These are phyloP conservation scores for Zoanthus solanderi DNA, from an alignment of 92 coral and sea anemone species.

Conservation along the genomic window DNA sequence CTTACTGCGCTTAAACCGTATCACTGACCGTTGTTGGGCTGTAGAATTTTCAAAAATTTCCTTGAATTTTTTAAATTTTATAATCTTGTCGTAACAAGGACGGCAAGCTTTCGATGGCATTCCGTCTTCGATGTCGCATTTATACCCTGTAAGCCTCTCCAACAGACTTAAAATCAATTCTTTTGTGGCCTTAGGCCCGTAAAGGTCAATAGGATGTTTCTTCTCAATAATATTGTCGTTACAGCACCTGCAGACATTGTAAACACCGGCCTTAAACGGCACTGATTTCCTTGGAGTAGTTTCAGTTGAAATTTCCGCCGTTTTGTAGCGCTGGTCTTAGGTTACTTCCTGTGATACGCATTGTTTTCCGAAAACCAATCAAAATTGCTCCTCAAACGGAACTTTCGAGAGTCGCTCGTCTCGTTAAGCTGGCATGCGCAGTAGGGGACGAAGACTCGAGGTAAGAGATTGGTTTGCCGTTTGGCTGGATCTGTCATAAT, in stretches of 20 bases:
- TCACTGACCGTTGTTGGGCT: conserved; percentile 27
- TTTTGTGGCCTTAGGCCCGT: conserved; percentile 16
- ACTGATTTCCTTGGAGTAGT: conserved; percentile 23
- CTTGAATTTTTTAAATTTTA: conserved; percentile 35
- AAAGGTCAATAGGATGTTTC: conserved; percentile 33
- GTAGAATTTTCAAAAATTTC: conserved; percentile 24
- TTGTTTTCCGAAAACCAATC: no score
- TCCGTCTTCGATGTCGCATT: conserved; percentile 20
- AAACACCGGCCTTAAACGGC: conserved; percentile 2
- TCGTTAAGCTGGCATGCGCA: no score
- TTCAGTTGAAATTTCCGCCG: background rate
- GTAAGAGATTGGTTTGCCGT: no score
- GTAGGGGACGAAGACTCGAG: no score
- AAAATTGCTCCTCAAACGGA: no score
- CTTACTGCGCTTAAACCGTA: conserved; percentile 10
- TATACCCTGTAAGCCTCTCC: conserved; percentile 10
- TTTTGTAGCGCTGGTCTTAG: no score
- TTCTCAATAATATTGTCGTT: conserved; percentile 26
- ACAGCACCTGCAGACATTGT: conserved; percentile 31
- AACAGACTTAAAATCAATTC: background rate
- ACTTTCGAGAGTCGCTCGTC: no score
- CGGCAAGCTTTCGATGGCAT: conserved; percentile 40
- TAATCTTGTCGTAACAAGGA: conserved; percentile 42
- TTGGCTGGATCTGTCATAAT: no score
- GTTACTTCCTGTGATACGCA: no score